Evolutionary conservation across 53 echinoderm and acorn worm genomes (phyloP), one percentile per base, ranked within the genome.

Genomic region (Paelopatides confundens): DNA sequence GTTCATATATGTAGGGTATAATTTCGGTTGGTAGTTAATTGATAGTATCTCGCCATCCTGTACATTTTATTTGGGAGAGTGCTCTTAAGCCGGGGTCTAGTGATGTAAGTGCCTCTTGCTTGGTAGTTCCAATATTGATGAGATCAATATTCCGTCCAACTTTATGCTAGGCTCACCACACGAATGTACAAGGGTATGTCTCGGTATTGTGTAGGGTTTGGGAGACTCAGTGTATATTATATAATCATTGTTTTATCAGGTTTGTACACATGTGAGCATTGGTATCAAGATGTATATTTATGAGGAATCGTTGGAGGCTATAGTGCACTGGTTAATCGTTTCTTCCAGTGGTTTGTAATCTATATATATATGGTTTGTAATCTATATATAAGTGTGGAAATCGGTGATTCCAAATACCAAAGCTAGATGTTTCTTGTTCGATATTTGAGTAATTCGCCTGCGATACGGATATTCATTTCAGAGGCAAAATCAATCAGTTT

Each of bases 381-480:
- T 85, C 14, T 88, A 93, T 0, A 93, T 86, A 68, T 62, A 93
- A 1, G 90, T 74, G 43, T 92, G 92, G 36, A 88, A 88, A 31
- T 76, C 32, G 62, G 14, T 88, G 48, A 92, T 86, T 18, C 87
- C 92, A 87, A 81, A 82, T 4, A 90, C 86, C 33, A 90, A 49
- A 4, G 87, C 87, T 23, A 92, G 50, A 6, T n/a, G 76, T 85
- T 38, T 93, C 91, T 17, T 91, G 37, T 52, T 94, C 91, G 27
- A 93, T 90, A 82, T 91, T 94, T 3, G 89, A 94, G 67, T 94
- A n/a, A n/a, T n/a, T n/a, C n/a, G n/a, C n/a, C n/a, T n/a, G n/a
- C n/a, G n/a, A n/a, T n/a, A n/a, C n/a, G n/a, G 92, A 77, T 0
- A 91, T 53, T 31, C 47, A 86, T 74, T 94, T 94, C n/a, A 50